phyloP scores from a whole-genome alignment of 2,888 invertebrate species.

The Coleophora flavipennella region DNA sequence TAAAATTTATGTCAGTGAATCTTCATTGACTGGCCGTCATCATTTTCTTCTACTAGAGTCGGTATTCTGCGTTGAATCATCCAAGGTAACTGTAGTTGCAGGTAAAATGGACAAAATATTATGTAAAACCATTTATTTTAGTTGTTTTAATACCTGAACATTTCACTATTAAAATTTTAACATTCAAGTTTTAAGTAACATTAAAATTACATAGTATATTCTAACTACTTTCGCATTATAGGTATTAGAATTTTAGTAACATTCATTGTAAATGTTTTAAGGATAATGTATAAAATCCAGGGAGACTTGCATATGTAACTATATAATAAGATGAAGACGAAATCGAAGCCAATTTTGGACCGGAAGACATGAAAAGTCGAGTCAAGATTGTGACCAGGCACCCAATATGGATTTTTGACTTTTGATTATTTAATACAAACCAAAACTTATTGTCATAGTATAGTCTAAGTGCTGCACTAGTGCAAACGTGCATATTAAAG shows the following conservation, averaged over 20 bases:
- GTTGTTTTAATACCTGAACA: conserved; percentile 48
- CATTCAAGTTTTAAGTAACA: conserved; percentile 41
- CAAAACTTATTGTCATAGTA: conserved; percentile 66
- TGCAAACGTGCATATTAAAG: conserved; percentile 16
- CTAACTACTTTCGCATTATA: conserved; percentile 11
- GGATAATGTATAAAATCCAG: conserved; percentile 21
- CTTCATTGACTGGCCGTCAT: too few species aligned
- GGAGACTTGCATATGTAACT: conserved; percentile 22
- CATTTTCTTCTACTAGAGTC: too few species aligned
- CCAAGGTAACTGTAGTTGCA: too few species aligned
- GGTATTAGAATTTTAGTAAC: conserved; percentile 11
- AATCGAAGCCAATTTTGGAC: conserved; percentile 40
- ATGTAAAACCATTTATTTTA: conserved; percentile 60
- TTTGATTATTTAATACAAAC: conserved; percentile 26
- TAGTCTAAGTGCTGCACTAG: conserved; percentile 60
- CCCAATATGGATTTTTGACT: conserved; percentile 9
- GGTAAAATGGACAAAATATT: conserved; percentile 30
- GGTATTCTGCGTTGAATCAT: too few species aligned
- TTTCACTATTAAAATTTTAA: conserved; percentile 60
- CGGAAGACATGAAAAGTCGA: conserved; percentile 48
- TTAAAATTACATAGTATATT: conserved; percentile 28
- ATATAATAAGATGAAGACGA: conserved; percentile 25
- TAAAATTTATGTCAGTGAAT: too few species aligned
- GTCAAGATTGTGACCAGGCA: conserved; percentile 13
- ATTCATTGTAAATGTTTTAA: conserved; percentile 24